Percentiles rank a stretch among this genome's conserved stretches.
Conservation (phyloP, 2,888 invertebrate genomes). For the Euzetes globulus region DNA sequence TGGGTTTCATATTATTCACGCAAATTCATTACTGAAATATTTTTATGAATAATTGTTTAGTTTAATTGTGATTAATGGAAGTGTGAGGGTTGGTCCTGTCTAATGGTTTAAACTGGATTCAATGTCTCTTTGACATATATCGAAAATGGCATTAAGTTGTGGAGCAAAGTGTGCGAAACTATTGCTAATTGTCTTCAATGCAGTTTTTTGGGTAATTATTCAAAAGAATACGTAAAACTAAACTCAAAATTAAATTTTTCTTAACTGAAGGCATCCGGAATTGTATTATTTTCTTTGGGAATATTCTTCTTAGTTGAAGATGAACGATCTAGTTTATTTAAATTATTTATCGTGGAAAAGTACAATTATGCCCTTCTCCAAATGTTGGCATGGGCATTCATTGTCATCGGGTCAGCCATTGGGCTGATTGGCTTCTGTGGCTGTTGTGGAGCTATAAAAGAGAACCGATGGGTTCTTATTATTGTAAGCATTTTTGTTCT, state of each 20-base stretch:
- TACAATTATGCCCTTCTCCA: constrained; percentile 50
- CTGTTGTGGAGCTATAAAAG: constrained; percentile 55
- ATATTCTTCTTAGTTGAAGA: constrained; percentile 54
- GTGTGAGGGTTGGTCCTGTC: neutral
- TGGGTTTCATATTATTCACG: too few species aligned
- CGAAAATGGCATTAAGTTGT: constrained; percentile 45
- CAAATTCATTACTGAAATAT: too few species aligned
- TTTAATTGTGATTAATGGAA: too few species aligned
- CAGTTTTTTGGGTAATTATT: constrained; percentile 47
- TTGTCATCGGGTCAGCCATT: constrained; percentile 53
- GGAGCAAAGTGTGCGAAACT: constrained; percentile 50
- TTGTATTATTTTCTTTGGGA: constrained; percentile 53
- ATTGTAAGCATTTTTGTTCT: constrained; percentile 45
- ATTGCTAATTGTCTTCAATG: constrained; percentile 49
- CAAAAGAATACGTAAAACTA: neutral
- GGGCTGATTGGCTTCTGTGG: constrained; percentile 55
- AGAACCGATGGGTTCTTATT: constrained; percentile 51
- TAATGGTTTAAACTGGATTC: neutral
- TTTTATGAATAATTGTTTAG: too few species aligned
- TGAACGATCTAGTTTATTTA: constrained; percentile 52
- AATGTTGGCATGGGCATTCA: constrained; percentile 51
- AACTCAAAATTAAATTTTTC: neutral
- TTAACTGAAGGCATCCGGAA: constrained; percentile 50
- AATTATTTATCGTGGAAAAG: constrained; percentile 50
- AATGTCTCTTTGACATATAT: neutral